A percentile compares a stretch with the other conserved stretches of the same genome.
Conservation (phyloP, 1,140 invertebrate genomes). For the Drosophila navojoa region DNA sequence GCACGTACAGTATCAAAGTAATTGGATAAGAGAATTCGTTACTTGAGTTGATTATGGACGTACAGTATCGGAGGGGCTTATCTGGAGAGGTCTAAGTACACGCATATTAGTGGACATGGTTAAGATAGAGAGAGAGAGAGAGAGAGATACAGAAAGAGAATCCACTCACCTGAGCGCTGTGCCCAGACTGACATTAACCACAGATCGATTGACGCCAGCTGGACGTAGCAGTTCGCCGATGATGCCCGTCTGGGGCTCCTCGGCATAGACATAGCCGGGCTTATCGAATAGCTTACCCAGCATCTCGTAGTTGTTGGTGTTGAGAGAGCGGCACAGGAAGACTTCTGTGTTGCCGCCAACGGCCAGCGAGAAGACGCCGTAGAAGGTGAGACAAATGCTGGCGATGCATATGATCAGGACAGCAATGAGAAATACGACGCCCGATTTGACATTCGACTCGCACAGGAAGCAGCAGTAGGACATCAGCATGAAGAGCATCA, state of each 20-base stretch:
- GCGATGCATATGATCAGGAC: slow-evolving; percentile 80
- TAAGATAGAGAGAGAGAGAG: slow-evolving; percentile 2
- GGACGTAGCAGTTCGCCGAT: slow-evolving; percentile 85
- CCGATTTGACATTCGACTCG: slow-evolving; percentile 85
- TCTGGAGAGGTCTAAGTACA: slow-evolving; percentile 48
- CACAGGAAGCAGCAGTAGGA: slow-evolving; percentile 85
- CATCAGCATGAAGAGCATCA: slow-evolving; percentile 79
- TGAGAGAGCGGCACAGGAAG: slow-evolving; percentile 87
- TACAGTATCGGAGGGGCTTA: slow-evolving; percentile 22
- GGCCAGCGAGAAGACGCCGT: slow-evolving; percentile 80
- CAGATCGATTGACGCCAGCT: slow-evolving; percentile 70
- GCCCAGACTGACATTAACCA: slow-evolving; percentile 76
- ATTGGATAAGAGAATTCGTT: slow-evolving; percentile 80
- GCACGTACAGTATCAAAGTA: slow-evolving; percentile 83
- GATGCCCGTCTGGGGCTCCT: slow-evolving; percentile 85
- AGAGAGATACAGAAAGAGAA: neutral
- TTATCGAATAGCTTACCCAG: slow-evolving; percentile 86
- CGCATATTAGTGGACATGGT: slow-evolving; percentile 28
- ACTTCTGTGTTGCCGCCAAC: slow-evolving; percentile 85
- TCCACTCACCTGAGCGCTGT: slow-evolving; percentile 76
- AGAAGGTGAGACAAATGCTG: slow-evolving; percentile 79
- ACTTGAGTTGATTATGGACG: slow-evolving; percentile 13
- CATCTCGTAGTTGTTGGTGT: slow-evolving; percentile 85
- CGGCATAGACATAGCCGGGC: slow-evolving; percentile 85
- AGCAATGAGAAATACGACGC: slow-evolving; percentile 85